phyloP scores from a whole-genome alignment of 64 coral and sea anemone species.

The Pocillopora damicornis region DNA sequence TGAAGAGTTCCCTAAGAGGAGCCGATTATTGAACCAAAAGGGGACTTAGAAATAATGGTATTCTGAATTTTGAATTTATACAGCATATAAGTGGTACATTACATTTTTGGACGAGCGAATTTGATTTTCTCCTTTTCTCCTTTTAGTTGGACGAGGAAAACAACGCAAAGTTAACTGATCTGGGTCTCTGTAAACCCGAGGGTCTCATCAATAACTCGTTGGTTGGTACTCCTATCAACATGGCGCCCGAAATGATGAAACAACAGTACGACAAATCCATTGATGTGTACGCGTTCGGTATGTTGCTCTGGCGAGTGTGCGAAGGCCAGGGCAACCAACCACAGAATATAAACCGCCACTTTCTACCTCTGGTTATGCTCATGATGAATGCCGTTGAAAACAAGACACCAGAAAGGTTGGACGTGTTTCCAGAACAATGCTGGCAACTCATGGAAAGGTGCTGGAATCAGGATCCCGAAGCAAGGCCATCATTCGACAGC shows the following conservation, averaged over 20 bases:
- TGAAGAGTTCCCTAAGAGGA: too few species aligned
- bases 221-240: constrained; percentile 54
- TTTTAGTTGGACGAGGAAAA: constrained; percentile 46
- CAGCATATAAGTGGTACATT: too few species aligned
- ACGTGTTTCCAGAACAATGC: constrained; percentile 34
- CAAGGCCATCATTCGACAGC: constrained; percentile 25
- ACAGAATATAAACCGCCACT: constrained; percentile 29
- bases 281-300: constrained; percentile 69
- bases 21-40: too few species aligned
- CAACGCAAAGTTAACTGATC: constrained; percentile 50
- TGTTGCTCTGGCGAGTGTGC: constrained; percentile 59
- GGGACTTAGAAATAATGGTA: too few species aligned
- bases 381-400: constrained; percentile 53
- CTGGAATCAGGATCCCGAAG: constrained; percentile 47
- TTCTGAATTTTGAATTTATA: too few species aligned
- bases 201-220: constrained; percentile 36
- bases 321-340: constrained; percentile 67
- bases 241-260: constrained; percentile 67
- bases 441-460: constrained; percentile 66
- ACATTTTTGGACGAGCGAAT: background rate
- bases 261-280: constrained; percentile 57
- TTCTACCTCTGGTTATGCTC: constrained; percentile 54
- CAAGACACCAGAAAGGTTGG: constrained; percentile 50
- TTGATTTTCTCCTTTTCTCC: background rate
- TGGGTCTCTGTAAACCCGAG: constrained; percentile 69